phyloP scores from a whole-genome alignment of 2,888 invertebrate genomes.

The Conomelus anceps region DNA sequence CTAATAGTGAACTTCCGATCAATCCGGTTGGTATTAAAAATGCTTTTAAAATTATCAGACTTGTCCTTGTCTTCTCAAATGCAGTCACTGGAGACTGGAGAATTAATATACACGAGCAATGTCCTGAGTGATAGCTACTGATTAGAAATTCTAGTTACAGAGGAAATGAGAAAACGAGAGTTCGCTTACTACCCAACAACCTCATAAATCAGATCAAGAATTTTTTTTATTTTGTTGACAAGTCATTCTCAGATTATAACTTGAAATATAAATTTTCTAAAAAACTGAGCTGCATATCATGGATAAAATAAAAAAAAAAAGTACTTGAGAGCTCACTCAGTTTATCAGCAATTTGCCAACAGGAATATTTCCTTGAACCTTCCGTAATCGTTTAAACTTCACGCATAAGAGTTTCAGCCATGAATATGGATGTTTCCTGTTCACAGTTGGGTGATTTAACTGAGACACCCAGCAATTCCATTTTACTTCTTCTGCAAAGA shows the following conservation, averaged over 20 bases:
- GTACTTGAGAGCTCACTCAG: background rate
- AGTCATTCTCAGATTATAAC: background rate
- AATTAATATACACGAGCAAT: background rate
- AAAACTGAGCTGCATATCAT: background rate
- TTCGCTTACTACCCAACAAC: background rate
- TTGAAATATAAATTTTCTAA: background rate
- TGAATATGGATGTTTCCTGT: background rate
- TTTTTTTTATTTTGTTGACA: background rate
- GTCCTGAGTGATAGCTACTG: background rate
- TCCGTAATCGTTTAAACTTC: background rate
- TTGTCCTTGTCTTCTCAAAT: background rate
- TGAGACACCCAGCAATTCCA: background rate
- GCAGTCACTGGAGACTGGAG: background rate
- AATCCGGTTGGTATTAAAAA: background rate
- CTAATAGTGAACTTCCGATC: background rate
- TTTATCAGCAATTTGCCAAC: background rate
- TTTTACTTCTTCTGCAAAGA: background rate
- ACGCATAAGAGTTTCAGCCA: background rate
- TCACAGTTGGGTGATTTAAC: background rate
- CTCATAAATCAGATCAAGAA: background rate
- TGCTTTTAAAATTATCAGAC: background rate
- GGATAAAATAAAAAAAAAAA: background rate
- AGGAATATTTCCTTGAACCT: background rate
- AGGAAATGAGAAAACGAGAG: background rate
- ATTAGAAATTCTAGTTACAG: background rate